Conservation (phyloP, 2,888 invertebrate genomes). For the Caenorhabditis parvicauda region DNA sequence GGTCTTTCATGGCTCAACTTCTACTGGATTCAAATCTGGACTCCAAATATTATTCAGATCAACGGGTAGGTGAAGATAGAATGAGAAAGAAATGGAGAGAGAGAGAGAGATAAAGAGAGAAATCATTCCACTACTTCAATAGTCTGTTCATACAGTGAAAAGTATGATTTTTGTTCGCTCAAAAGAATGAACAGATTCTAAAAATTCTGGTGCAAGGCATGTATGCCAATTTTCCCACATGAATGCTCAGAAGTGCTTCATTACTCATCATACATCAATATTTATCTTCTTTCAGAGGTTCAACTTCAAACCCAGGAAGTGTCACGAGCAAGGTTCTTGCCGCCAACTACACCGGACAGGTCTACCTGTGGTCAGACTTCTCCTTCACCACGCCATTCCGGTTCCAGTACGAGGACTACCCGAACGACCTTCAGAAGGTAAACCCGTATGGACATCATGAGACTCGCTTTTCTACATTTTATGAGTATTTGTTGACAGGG, state of each 20-base stretch:
- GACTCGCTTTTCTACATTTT: too few species aligned
- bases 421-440: slow-evolving; percentile 56
- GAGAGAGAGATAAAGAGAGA: too few species aligned
- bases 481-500: too few species aligned
- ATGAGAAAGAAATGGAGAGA: too few species aligned
- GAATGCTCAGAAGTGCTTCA: neutral
- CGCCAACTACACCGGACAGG: slow-evolving; percentile 63
- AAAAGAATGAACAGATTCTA: too few species aligned
- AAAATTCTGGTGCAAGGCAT: too few species aligned
- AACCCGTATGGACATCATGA: too few species aligned
- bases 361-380: slow-evolving; percentile 58
- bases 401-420: slow-evolving; percentile 60
- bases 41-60: slow-evolving; percentile 57
- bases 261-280: neutral
- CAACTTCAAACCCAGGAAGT: slow-evolving; percentile 46
- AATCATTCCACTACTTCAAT: too few species aligned
- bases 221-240: too few species aligned
- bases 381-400: slow-evolving; percentile 57
- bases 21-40: slow-evolving; percentile 63
- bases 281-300: slow-evolving; percentile 20
- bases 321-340: slow-evolving; percentile 61
- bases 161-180: too few species aligned
- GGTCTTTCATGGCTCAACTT: slow-evolving; percentile 63
- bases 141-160: too few species aligned
- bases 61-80: slow-evolving; percentile 43